Evolutionary conservation across 2,888 invertebrate genomes (phyloP), one percentile per base, ranked within the genome.

Genomic region (Microplitis deprimator): DNA sequence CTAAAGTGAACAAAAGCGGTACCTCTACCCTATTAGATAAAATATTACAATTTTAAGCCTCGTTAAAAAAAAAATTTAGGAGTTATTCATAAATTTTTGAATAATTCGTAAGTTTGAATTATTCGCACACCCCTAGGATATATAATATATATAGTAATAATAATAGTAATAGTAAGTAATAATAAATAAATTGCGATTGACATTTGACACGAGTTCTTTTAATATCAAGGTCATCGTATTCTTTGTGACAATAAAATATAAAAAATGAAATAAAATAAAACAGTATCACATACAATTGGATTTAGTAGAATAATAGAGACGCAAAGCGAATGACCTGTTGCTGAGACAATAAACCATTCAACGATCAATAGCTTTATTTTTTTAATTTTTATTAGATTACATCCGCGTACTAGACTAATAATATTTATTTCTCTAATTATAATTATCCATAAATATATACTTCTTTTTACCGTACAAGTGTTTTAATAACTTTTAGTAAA

Each of bases 321-420:
- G 50, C 50, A 50, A 50, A 50, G 50, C 50, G 50, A 50, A 50
- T 50, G 50, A 50, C 50, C 50, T 50, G 50, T 50, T 50, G 50
- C 50, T 50, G 50, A 50, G 50, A 50, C 50, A 50, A 50, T 50
- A 50, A 50, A 50, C 50, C 50, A 50, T 50, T 50, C 50, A 50
- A 50, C 50, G 50, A 50, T 50, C 50, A 50, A 50, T 50, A 13
- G 50, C 50, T 50, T 50, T 50, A 50, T 50, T 50, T 50, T 50
- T 50, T 50, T 29, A 29, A 50, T 13, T 50, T 50, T 50, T 50
- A 50, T 50, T 10, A 50, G 50, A 50, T 50, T 50, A 50, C 50
- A 50, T 50, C 50, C 50, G 8, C 50, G 50, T 50, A 50, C 50
- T 50, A 13, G 13, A 50, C 50, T 13, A 50, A 50, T 50, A 50